Conservation (phyloP, 2,888 invertebrate genomes). For the Catonia carolina region DNA sequence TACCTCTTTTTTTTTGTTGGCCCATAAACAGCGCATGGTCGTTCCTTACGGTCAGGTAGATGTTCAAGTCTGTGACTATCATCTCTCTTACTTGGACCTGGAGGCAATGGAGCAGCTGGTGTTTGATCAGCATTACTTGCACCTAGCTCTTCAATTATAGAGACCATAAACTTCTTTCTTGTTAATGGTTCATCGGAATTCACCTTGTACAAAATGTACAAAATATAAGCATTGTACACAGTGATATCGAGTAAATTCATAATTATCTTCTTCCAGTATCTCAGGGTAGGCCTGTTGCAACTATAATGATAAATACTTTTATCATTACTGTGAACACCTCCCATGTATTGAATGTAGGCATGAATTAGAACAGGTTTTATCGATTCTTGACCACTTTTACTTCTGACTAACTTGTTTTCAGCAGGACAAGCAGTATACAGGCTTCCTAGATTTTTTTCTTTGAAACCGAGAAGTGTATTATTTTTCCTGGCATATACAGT, state of each 20-base stretch:
- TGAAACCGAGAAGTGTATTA: conserved; percentile 16
- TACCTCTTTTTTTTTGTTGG: not conserved
- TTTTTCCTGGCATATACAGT: conserved; percentile 4
- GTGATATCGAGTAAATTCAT: too few relatives aligned
- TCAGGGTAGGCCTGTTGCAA: conserved; percentile 9
- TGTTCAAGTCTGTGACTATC: conserved; percentile 1
- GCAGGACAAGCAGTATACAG: conserved; percentile 5
- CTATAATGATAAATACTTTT: conserved; percentile 9
- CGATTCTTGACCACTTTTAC: conserved; percentile 12
- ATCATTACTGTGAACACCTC: not conserved
- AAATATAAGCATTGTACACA: too few relatives aligned
- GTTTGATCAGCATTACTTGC: not conserved
- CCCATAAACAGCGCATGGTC: not conserved
- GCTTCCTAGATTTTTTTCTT: conserved; percentile 9
- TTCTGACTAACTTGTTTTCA: conserved; percentile 10
- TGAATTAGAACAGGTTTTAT: conserved; percentile 19
- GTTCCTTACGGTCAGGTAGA: conserved; percentile 3
- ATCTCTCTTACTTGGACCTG: conserved; percentile 4
- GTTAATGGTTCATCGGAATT: conserved; percentile 9
- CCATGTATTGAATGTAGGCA: conserved; percentile 16
- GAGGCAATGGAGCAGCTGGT: not conserved
- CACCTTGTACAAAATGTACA: not conserved
- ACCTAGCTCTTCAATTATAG: conserved; percentile 9
- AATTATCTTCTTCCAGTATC: conserved; percentile 13
- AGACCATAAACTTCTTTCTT: conserved; percentile 3